Evolutionary conservation across 2,797 vertebrate genomes (phyloP).

Genomic region (Nannoperca obscura): DNA sequence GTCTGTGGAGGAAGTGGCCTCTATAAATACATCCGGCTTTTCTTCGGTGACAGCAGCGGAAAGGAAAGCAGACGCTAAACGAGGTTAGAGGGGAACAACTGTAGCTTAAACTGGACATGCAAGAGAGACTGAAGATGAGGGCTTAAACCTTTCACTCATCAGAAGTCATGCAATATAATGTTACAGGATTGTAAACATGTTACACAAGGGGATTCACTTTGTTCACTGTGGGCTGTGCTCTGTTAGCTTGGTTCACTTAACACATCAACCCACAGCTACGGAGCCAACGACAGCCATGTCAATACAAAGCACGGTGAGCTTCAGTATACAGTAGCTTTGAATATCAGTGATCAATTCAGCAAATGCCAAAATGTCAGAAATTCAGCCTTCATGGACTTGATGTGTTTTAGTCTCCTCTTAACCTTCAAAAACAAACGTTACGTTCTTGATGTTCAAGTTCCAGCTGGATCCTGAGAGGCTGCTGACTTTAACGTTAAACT

Average conservation of each 20-base stretch:
- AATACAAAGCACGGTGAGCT: slow-evolving; percentile 24
- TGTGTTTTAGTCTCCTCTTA: background rate
- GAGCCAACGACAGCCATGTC: slow-evolving; percentile 21
- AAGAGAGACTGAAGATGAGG: background rate
- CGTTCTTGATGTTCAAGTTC: background rate
- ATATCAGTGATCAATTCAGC: slow-evolving; percentile 1
- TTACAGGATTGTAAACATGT: background rate
- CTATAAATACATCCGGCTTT: slow-evolving; percentile 71
- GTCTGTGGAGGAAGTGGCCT: slow-evolving; percentile 63
- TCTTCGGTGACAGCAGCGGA: slow-evolving; percentile 43
- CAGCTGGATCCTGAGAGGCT: slow-evolving; percentile 5
- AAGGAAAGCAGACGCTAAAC: slow-evolving; percentile 61
- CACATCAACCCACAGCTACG: slow-evolving; percentile 20
- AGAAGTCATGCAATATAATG: background rate
- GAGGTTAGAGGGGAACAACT: slow-evolving; percentile 32
- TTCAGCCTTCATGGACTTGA: background rate
- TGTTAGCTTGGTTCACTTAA: slow-evolving; percentile 43
- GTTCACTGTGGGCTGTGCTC: background rate
- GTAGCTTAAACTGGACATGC: slow-evolving; percentile 11
- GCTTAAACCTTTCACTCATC: slow-evolving; percentile 10
- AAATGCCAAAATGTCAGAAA: slow-evolving; percentile 1
- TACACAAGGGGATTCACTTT: background rate
- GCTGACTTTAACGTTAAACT: slow-evolving; percentile 26
- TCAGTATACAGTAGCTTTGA: background rate
- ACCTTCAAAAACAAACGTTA: background rate